Evolutionary conservation across 2,888 invertebrate species (phyloP).

Genomic region (Trachelus stipa): DNA sequence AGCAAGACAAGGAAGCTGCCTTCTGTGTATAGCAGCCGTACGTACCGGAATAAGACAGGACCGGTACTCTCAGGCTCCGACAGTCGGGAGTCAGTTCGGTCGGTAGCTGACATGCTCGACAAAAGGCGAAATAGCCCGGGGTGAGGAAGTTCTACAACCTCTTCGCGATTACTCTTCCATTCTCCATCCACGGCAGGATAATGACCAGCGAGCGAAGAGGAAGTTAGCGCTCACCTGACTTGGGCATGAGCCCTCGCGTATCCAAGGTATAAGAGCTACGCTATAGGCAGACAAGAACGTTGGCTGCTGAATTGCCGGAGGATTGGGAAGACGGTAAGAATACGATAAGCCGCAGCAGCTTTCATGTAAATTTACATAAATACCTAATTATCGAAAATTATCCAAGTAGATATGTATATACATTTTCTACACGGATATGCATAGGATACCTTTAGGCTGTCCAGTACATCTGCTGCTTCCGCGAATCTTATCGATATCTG

Average conservation of each 20-base stretch:
- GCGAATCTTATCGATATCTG: neutral
- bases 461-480: neutral
- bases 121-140: conserved; percentile 27
- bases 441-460: neutral
- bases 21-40: neutral
- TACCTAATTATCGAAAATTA: conserved; percentile 32
- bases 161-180: conserved; percentile 32
- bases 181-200: neutral
- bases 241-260: neutral
- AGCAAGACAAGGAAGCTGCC: neutral
- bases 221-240: neutral
- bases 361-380: conserved; percentile 37
- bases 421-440: neutral
- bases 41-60: neutral
- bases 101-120: conserved; percentile 24
- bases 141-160: conserved; percentile 22
- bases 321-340: neutral
- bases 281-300: neutral
- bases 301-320: neutral
- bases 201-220: neutral
- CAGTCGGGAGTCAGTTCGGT: neutral
- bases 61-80: neutral
- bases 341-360: neutral
- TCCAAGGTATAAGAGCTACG: neutral
- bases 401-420: neutral